A percentile compares a stretch with the other conserved stretches of the same genome.
Conservation (phyloP, 1,140 invertebrate genomes). For the Phocides pigmalion region DNA sequence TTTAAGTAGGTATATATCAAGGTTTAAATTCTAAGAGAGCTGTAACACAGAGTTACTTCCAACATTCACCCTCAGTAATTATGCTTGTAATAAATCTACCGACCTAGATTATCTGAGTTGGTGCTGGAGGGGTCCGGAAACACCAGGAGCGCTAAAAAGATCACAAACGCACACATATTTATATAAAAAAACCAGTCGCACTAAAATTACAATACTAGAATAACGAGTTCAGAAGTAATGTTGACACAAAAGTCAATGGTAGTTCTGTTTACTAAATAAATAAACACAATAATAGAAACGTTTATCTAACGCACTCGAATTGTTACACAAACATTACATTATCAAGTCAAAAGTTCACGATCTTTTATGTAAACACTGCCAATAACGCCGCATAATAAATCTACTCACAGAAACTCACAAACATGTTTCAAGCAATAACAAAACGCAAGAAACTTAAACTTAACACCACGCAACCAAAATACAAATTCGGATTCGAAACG, state of each 20-base stretch:
- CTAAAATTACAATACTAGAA: background rate
- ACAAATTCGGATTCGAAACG: slow-evolving; percentile 22
- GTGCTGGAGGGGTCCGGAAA: slow-evolving; percentile 59
- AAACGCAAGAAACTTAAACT: background rate
- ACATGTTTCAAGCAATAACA: background rate
- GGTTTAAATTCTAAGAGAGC: no score
- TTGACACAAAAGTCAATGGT: background rate
- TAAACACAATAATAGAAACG: background rate
- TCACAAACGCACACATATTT: slow-evolving; percentile 52
- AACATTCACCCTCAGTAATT: background rate
- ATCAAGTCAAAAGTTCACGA: background rate
- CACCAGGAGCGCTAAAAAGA: slow-evolving; percentile 53
- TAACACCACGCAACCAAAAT: background rate
- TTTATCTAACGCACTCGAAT: background rate
- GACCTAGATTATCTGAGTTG: slow-evolving; percentile 73
- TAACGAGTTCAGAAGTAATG: background rate
- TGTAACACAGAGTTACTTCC: background rate
- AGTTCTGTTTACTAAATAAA: no score
- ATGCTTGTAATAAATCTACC: slow-evolving; percentile 54
- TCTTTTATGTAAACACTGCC: background rate
- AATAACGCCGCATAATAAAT: background rate
- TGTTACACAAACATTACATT: no score
- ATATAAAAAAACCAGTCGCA: slow-evolving; percentile 15
- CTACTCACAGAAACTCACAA: background rate
- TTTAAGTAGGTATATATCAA: no score